Percentiles rank a stretch among this genome's conserved stretches.
Conservation (phyloP, 2,888 invertebrate genomes). For the Aspidiotus destructor region DNA sequence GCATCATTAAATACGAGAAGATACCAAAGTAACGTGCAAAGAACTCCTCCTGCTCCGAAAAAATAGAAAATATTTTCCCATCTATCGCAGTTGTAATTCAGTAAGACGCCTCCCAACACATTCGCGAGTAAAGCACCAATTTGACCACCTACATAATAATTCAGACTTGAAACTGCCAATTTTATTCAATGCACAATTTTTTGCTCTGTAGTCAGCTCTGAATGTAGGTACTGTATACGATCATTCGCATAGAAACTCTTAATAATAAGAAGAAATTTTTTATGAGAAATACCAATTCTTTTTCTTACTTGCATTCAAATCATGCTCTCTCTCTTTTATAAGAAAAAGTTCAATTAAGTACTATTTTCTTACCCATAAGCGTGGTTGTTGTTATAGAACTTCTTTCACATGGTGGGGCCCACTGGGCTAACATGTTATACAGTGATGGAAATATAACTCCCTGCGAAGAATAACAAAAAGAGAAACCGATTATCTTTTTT, state of each 20-base stretch:
- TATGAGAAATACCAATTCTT: too few species aligned
- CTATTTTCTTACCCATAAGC: conserved; percentile 38
- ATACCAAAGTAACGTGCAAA: conserved; percentile 48
- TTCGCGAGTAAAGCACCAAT: conserved; percentile 38
- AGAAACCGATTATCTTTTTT: too few species aligned
- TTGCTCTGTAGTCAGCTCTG: too few species aligned
- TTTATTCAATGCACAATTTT: too few species aligned
- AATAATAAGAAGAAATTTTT: too few species aligned
- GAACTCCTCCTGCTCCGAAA: conserved; percentile 48
- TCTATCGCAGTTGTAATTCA: conserved; percentile 37
- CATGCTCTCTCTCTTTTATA: too few species aligned
- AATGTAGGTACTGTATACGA: too few species aligned
- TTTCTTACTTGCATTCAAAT: too few species aligned
- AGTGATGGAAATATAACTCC: conserved; percentile 15
- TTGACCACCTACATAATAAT: conserved; percentile 38
- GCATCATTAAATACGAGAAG: conserved; percentile 47
- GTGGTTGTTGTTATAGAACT: conserved; percentile 41
- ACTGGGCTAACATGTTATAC: conserved; percentile 39
- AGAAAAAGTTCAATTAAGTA: background rate
- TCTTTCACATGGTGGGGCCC: conserved; percentile 42
- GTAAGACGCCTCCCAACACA: conserved; percentile 37
- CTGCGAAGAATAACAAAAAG: background rate
- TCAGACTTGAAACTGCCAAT: background rate
- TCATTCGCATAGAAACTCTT: too few species aligned
- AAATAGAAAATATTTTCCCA: conserved; percentile 52